Percentiles rank a stretch among this genome's conserved stretches.
phyloP scores from a whole-genome alignment of 2,113 vertebrate genomes.

The Chaetops frenatus region DNA sequence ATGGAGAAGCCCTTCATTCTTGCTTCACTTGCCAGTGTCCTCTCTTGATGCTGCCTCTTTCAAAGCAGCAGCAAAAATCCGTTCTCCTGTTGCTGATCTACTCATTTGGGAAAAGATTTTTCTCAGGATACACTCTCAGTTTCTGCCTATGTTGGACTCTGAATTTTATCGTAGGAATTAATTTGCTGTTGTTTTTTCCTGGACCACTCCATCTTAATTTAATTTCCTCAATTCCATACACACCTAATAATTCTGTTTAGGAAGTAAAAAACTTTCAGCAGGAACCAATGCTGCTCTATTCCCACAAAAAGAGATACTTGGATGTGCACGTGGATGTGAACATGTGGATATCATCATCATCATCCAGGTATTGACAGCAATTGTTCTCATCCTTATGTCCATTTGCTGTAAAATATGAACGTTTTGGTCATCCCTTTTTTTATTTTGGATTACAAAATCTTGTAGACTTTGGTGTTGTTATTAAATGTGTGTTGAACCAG shows the following conservation, averaged over 20 bases:
- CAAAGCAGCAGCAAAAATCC: neutral
- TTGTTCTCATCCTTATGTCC: neutral
- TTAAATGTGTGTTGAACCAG: neutral
- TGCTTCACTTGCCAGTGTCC: neutral
- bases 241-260: neutral
- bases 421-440: neutral
- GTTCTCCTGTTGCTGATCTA: neutral
- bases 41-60: neutral
- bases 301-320: neutral
- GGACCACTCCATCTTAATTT: neutral
- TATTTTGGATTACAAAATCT: neutral
- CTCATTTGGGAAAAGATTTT: neutral
- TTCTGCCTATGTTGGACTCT: neutral
- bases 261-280: neutral
- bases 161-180: neutral
- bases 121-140: neutral
- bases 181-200: neutral
- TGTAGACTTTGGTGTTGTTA: neutral
- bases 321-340: fast-evolving
- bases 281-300: neutral
- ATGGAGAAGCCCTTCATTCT: neutral
- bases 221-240: neutral
- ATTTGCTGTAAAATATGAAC: neutral
- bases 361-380: neutral
- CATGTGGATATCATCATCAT: neutral